Percentiles rank a stretch among this genome's conserved stretches.
Conservation (phyloP, 2,888 invertebrate genomes). For the Phengaris alcon region DNA sequence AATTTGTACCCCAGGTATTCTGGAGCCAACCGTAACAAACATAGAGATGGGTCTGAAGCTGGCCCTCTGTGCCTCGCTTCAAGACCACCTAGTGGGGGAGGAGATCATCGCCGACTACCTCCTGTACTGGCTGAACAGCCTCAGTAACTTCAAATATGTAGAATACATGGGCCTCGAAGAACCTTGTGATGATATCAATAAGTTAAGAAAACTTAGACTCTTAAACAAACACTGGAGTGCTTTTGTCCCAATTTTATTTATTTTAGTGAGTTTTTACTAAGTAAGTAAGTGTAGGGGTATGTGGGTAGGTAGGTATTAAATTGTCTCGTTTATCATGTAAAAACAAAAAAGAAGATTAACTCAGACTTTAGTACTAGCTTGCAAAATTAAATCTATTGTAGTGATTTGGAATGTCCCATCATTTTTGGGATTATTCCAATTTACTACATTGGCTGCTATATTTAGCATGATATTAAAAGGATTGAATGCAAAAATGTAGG, state of each 20-base stretch:
- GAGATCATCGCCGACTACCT: constrained; percentile 92
- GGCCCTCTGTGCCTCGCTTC: constrained; percentile 90
- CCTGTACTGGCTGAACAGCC: constrained; percentile 91
- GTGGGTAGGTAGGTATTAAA: too few relatives aligned
- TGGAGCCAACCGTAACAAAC: constrained; percentile 87
- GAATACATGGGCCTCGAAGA: constrained; percentile 82
- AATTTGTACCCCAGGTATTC: constrained; percentile 81
- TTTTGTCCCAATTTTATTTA: not conserved
- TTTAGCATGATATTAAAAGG: too few relatives aligned
- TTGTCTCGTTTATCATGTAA: too few relatives aligned
- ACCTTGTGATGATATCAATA: constrained; percentile 86
- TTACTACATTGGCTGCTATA: too few relatives aligned
- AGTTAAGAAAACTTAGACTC: constrained; percentile 68
- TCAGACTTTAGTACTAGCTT: too few relatives aligned
- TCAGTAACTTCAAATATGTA: constrained; percentile 80
- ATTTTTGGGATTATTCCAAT: too few relatives aligned
- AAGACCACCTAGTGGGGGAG: constrained; percentile 92
- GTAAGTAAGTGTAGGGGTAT: too few relatives aligned
- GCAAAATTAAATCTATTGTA: too few relatives aligned
- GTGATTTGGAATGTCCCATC: too few relatives aligned
- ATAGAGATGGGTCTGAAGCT: constrained; percentile 90
- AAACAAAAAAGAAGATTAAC: too few relatives aligned
- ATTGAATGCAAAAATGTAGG: not conserved
- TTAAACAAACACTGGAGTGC: not conserved
- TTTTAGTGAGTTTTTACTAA: too few relatives aligned